Evolutionary conservation across 2,888 invertebrate species (phyloP).

Genomic region (Galerucella nymphaeae): DNA sequence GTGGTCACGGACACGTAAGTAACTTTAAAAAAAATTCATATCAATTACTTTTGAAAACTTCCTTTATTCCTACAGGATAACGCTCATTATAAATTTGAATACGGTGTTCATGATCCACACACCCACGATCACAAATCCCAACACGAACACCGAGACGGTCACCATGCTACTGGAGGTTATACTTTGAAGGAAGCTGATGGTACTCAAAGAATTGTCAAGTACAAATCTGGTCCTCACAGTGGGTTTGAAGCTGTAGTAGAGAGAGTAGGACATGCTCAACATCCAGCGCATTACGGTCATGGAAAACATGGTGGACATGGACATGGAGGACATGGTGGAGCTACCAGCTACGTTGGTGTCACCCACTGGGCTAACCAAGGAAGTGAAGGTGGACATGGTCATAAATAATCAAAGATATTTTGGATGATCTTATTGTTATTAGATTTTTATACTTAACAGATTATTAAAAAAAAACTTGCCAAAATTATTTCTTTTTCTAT

Average conservation of each 20-base stretch:
- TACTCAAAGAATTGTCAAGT: slow-evolving; percentile 61
- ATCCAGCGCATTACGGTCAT: slow-evolving; percentile 52
- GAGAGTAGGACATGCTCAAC: slow-evolving; percentile 51
- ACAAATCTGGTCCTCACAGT: slow-evolving; percentile 49
- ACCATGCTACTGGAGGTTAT: slow-evolving; percentile 61
- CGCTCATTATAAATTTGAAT: slow-evolving; percentile 59
- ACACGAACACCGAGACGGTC: slow-evolving; percentile 60
- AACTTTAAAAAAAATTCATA: background rate
- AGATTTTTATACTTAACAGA: too few relatives aligned
- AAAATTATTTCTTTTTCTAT: too few relatives aligned
- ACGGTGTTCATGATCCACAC: slow-evolving; percentile 62
- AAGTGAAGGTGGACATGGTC: slow-evolving; percentile 33
- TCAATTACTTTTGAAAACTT: background rate
- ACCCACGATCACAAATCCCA: slow-evolving; percentile 62
- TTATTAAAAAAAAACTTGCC: too few relatives aligned
- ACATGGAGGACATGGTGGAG: slow-evolving; percentile 23
- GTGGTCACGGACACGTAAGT: slow-evolving; percentile 19
- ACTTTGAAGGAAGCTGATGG: slow-evolving; percentile 62
- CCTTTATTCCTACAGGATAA: slow-evolving; percentile 32
- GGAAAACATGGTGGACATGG: slow-evolving; percentile 34
- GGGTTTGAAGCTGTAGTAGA: slow-evolving; percentile 54
- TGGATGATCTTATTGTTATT: too few relatives aligned
- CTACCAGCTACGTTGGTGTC: slow-evolving; percentile 51
- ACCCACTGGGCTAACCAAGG: slow-evolving; percentile 50
- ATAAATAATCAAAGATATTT: slow-evolving; percentile 20